A percentile compares a stretch with the other conserved stretches of the same genome.
These are phyloP conservation scores for Callipepla californica DNA, from an alignment of 2,113 vertebrate genomes.

Conservation along the genomic window DNA sequence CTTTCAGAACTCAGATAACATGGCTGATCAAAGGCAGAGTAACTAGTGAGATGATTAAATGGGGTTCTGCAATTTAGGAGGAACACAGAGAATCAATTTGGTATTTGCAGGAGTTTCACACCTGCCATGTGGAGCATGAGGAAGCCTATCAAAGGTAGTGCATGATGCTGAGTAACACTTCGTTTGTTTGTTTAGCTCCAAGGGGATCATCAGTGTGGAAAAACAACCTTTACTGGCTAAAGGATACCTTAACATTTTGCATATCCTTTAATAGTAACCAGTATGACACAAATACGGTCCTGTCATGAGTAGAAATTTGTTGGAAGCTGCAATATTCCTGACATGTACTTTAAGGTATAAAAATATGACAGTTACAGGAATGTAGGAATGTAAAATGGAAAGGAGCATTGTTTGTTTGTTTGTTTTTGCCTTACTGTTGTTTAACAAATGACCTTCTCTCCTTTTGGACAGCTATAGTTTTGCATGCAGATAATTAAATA, in stretches of 20 bases:
- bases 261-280: neutral
- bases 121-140: neutral
- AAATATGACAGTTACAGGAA: neutral
- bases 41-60: neutral
- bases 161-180: neutral
- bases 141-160: neutral
- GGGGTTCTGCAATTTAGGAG: neutral
- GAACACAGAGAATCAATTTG: neutral
- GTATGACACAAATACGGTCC: neutral
- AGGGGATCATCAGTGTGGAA: neutral
- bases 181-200: neutral
- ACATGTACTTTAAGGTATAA: neutral
- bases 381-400: neutral
- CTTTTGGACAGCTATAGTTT: neutral
- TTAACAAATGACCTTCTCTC: neutral
- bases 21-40: neutral
- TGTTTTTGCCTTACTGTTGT: neutral
- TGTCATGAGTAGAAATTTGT: neutral
- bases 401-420: neutral
- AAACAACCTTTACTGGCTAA: neutral
- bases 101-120: neutral
- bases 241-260: neutral
- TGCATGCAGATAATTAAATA: neutral
- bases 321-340: neutral
- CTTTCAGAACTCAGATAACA: neutral